phyloP scores from a whole-genome alignment of 2,113 vertebrate genomes.

The Cyanistes caeruleus region DNA sequence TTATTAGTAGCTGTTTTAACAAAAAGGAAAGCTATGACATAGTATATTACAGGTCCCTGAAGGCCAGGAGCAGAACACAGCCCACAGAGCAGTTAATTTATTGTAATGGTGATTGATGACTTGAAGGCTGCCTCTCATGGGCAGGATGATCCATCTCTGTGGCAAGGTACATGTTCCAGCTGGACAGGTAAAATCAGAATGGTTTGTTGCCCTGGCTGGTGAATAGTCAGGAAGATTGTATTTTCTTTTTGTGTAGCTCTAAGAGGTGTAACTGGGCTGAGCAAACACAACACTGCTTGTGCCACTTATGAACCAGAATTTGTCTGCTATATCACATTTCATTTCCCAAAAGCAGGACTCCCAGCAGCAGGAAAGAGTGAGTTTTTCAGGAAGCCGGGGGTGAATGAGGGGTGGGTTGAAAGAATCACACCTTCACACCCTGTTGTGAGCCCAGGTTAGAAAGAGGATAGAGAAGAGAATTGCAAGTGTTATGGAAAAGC shows the following conservation, averaged over 20 bases:
- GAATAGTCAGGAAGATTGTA: neutral
- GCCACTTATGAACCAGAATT: neutral
- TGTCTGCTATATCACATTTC: neutral
- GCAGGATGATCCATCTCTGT: neutral
- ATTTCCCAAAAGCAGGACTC: neutral
- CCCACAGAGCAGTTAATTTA: neutral
- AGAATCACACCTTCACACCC: neutral
- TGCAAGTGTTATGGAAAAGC: neutral
- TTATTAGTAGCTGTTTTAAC: neutral
- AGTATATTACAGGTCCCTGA: neutral
- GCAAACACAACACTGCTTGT: neutral
- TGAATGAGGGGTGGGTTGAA: neutral
- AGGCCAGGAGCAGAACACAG: neutral
- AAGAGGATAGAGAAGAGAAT: neutral
- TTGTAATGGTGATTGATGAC: neutral
- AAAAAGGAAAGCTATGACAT: neutral
- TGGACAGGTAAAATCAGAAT: neutral
- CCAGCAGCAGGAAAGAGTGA: neutral
- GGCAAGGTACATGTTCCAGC: neutral
- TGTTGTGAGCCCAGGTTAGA: fast-evolving
- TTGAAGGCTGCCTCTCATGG: fast-evolving
- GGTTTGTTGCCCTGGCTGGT: neutral
- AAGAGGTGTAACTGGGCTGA: neutral
- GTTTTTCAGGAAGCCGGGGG: neutral
- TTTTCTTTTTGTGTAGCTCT: neutral